Conservation (phyloP, 2,888 invertebrate species). For the Lacanobia wlatinum region DNA sequence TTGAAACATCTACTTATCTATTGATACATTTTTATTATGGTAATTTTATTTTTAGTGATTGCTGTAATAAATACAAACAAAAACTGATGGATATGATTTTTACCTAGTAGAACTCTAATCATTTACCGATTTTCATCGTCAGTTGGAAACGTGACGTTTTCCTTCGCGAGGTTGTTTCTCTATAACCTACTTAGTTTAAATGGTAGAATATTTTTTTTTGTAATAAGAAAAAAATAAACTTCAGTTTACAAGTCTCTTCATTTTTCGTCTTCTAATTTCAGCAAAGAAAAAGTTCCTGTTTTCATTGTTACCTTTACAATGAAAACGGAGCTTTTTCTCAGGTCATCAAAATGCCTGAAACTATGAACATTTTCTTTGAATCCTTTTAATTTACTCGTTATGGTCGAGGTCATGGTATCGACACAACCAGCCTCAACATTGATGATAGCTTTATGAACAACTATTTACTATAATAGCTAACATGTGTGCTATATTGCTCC, state of each 20-base stretch:
- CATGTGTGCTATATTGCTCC: constrained; percentile 52
- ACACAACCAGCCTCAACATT: constrained; percentile 16
- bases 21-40: constrained; percentile 7
- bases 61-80: neutral
- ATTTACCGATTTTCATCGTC: too few relatives aligned
- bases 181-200: neutral
- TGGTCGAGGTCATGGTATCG: constrained; percentile 11
- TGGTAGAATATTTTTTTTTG: too few relatives aligned
- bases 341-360: neutral
- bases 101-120: neutral
- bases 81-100: neutral
- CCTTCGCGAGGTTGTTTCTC: too few relatives aligned
- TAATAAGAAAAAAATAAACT: neutral
- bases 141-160: too few relatives aligned
- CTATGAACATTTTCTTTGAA: neutral
- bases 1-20: constrained; percentile 45
- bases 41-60: neutral
- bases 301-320: too few relatives aligned
- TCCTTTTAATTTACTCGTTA: neutral
- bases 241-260: neutral
- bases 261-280: neutral
- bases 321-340: too few relatives aligned
- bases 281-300: neutral
- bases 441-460: constrained; percentile 23
- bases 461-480: constrained; percentile 28